These are phyloP conservation scores for Eupithecia centaureata DNA, from an alignment of 2,888 invertebrate species.

Conservation along the genomic window DNA sequence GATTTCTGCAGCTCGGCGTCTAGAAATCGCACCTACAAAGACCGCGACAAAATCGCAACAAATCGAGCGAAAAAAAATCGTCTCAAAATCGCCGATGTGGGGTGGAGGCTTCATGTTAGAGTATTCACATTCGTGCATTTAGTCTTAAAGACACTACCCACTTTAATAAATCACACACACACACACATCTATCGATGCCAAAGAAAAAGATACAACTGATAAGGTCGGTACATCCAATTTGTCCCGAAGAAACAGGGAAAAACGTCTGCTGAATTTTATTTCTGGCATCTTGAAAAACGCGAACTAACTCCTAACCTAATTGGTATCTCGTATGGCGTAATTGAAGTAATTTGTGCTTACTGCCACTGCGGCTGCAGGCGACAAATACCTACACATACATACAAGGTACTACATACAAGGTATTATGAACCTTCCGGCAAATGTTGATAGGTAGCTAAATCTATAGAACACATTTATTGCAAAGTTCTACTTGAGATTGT, in stretches of 20 bases:
- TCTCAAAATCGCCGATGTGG: no score
- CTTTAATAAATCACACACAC: constrained; percentile 6
- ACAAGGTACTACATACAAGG: no score
- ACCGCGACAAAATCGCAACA: no score
- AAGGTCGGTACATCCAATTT: constrained; percentile 7
- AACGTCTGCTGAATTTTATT: constrained; percentile 24
- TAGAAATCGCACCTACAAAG: no score
- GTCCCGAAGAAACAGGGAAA: constrained; percentile 8
- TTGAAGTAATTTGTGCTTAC: constrained; percentile 69
- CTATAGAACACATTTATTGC: neutral
- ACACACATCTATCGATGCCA: neutral
- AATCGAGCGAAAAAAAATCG: no score
- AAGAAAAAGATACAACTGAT: constrained; percentile 6
- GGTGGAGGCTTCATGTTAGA: no score
- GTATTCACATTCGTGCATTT: no score
- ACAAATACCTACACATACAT: no score
- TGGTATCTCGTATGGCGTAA: constrained; percentile 62
- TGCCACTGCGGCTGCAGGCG: constrained; percentile 48
- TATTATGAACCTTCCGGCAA: constrained; percentile 13
- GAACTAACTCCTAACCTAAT: constrained; percentile 65
- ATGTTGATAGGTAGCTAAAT: neutral
- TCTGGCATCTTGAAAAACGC: constrained; percentile 39
- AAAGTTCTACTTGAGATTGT: neutral
- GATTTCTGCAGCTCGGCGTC: no score
- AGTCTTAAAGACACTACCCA: neutral